Evolutionary conservation across 30 jellyfish, hydroid and myxozoan species (phyloP).

Genomic region (Chrysaora quinquecirrha): DNA sequence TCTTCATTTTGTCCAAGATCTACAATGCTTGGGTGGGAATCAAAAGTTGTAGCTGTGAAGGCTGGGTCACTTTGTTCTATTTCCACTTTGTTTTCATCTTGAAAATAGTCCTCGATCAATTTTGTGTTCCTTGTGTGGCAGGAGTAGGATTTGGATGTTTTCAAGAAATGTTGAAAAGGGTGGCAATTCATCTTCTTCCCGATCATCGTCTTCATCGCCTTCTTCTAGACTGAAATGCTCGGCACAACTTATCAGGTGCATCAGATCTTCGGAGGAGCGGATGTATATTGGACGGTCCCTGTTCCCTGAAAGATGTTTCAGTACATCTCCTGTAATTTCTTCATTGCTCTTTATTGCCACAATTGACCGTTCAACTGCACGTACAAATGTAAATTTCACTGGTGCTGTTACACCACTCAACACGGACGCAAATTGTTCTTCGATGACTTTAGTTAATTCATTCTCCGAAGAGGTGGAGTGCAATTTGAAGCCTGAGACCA

Average conservation of each 20-base stretch:
- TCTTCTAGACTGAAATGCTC: not conserved
- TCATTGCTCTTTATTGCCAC: conserved; percentile 21
- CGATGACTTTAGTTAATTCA: no score
- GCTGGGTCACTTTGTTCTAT: not conserved
- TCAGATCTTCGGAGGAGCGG: conserved; percentile 16
- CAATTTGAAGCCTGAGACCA: no score
- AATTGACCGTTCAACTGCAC: no score
- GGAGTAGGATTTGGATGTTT: not conserved
- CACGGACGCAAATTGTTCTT: no score
- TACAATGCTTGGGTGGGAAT: not conserved
- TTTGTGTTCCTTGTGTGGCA: no score
- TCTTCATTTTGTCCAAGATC: not conserved
- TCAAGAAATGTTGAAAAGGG: conserved; percentile 9
- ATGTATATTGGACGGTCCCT: conserved; percentile 36
- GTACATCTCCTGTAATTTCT: conserved; percentile 17
- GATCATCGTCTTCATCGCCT: no score
- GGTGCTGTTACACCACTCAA: no score
- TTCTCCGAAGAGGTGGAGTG: no score
- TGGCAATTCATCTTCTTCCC: conserved; percentile 13
- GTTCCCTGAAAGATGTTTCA: conserved; percentile 23
- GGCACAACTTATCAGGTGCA: not conserved
- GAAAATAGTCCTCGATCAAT: not conserved
- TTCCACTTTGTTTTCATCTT: not conserved
- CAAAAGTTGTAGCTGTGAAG: not conserved
- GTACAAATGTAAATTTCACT: no score